Percentiles rank a stretch among this genome's conserved stretches.
These are phyloP conservation scores for Neolamprologus tretocephalus DNA, from an alignment of 2,113 vertebrate genomes.

Conservation along the genomic window DNA sequence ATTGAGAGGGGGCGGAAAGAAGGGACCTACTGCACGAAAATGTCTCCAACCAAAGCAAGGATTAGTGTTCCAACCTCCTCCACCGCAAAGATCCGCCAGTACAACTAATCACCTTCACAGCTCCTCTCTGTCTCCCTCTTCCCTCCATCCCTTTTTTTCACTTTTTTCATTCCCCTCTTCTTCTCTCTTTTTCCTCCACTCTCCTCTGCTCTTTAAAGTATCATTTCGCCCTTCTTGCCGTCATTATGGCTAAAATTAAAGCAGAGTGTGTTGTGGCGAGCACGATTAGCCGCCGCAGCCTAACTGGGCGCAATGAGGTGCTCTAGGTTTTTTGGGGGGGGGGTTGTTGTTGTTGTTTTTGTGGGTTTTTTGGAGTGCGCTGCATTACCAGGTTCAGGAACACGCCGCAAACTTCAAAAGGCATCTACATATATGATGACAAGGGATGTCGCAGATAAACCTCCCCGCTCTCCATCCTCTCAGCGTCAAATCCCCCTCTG, in stretches of 20 bases:
- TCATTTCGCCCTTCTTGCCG: slow-evolving; percentile 50
- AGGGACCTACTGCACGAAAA: slow-evolving; percentile 75
- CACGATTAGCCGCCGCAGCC: slow-evolving; percentile 57
- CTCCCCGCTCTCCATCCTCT: neutral
- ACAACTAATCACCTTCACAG: slow-evolving; percentile 76
- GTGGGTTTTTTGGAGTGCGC: neutral
- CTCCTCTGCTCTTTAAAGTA: slow-evolving; percentile 67
- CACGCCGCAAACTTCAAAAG: slow-evolving; percentile 41
- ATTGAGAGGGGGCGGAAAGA: slow-evolving; percentile 78
- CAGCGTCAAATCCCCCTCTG: neutral
- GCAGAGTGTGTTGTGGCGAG: slow-evolving; percentile 68
- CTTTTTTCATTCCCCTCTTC: slow-evolving; percentile 32
- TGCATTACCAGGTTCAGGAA: neutral
- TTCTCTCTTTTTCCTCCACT: slow-evolving; percentile 19
- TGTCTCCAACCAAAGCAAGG: slow-evolving; percentile 78
- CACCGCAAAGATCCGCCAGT: slow-evolving; percentile 73
- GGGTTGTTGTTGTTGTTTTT: neutral
- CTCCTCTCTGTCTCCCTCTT: slow-evolving; percentile 20
- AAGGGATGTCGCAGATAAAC: slow-evolving; percentile 29
- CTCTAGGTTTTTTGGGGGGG: neutral
- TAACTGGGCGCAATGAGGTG: slow-evolving; percentile 22
- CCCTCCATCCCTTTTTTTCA: slow-evolving; percentile 1
- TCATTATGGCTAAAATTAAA: slow-evolving; percentile 72
- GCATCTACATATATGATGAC: slow-evolving; percentile 44
- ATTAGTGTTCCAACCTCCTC: slow-evolving; percentile 79